phyloP scores from a whole-genome alignment of 2,113 vertebrate species.

The Nothoprocta perdicaria region DNA sequence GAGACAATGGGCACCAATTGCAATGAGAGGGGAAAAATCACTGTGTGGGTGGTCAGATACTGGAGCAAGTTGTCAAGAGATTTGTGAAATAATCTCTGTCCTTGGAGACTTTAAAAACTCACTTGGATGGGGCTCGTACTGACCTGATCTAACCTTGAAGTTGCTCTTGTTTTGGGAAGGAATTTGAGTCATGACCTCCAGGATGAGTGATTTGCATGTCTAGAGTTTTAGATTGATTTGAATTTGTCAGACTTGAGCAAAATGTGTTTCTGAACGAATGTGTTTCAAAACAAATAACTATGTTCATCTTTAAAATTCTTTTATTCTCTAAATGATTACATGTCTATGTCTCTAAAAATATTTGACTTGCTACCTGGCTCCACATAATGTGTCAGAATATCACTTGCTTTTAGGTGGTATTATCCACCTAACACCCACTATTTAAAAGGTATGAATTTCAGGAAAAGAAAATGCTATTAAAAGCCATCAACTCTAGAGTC shows the following conservation, averaged over 20 bases:
- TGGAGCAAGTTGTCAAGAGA: neutral
- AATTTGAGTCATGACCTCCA: neutral
- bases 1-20: neutral
- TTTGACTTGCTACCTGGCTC: neutral
- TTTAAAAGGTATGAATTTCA: neutral
- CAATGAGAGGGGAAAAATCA: neutral
- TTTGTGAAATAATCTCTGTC: neutral
- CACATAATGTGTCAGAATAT: neutral
- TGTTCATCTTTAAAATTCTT: neutral
- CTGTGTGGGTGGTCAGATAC: neutral
- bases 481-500: neutral
- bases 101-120: constrained; percentile 22
- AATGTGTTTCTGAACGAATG: neutral
- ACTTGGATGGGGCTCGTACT: neutral
- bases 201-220: fast-evolving
- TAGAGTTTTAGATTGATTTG: neutral
- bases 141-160: neutral
- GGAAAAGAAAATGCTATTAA: neutral
- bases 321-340: neutral
- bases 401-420: neutral
- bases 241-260: neutral
- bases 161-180: neutral
- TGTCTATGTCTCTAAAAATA: fast-evolving
- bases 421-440: neutral
- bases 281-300: neutral